phyloP scores from a whole-genome alignment of 2,888 invertebrate genomes.

The Tetanocera ferruginea region DNA sequence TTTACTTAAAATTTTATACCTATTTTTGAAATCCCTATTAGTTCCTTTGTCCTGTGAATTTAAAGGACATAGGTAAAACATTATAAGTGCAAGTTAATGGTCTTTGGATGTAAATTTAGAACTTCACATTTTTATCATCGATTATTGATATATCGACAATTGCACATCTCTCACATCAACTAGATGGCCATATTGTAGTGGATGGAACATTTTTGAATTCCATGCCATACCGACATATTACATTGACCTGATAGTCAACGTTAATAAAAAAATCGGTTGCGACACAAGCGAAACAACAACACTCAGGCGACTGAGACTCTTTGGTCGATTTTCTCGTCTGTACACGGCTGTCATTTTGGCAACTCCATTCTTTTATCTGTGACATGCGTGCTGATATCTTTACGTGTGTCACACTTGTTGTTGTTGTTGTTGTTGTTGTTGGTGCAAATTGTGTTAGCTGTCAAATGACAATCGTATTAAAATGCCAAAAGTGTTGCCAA shows the following conservation, averaged over 20 bases:
- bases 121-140: no score
- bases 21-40: no score
- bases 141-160: not conserved
- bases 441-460: constrained; percentile 52
- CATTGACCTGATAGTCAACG: not conserved
- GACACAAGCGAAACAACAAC: not conserved
- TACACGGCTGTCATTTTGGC: constrained; percentile 42
- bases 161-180: not conserved
- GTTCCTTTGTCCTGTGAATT: no score
- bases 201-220: not conserved
- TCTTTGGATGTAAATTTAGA: no score
- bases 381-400: constrained; percentile 36
- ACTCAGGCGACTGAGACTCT: no score
- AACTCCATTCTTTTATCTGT: constrained; percentile 44
- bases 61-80: no score
- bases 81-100: no score
- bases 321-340: not conserved
- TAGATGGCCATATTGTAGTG: not conserved
- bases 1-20: no score
- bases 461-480: constrained; percentile 55
- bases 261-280: not conserved
- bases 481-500: constrained; percentile 49
- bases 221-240: not conserved
- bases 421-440: constrained; percentile 4
- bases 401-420: constrained; percentile 38